Percentiles rank a stretch among this genome's conserved stretches.
Conservation (phyloP, 2,797 vertebrate genomes). For the Dipus sagitta region DNA sequence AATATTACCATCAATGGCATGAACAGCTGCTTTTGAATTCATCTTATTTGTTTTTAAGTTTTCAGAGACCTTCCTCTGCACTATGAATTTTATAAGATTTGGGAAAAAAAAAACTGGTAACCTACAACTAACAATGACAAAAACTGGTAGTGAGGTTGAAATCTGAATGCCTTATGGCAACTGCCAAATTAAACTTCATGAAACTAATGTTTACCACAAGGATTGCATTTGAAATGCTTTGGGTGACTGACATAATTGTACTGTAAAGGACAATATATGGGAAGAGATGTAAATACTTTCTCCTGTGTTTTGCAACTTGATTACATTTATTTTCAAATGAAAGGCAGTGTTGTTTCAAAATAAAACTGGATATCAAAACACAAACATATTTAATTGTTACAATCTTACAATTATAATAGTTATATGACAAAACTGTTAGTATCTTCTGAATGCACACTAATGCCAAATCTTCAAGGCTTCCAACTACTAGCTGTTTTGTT, state of each 20-base stretch:
- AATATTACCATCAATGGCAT: conserved; percentile 70
- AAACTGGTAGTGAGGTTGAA: conserved; percentile 74
- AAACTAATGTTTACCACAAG: background rate
- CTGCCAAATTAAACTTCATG: conserved; percentile 37
- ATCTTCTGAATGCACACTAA: background rate
- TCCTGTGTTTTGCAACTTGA: conserved; percentile 25
- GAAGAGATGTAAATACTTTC: conserved; percentile 20
- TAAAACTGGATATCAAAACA: conserved; percentile 15
- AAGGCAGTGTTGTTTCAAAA: background rate
- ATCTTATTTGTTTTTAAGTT: conserved; percentile 77
- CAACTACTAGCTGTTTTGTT: background rate
- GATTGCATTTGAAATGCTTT: conserved; percentile 34
- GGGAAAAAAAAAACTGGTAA: conserved; percentile 61
- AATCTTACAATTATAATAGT: background rate
- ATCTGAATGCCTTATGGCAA: conserved; percentile 54
- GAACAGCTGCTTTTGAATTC: conserved; percentile 81
- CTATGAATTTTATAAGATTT: conserved; percentile 72
- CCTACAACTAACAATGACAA: conserved; percentile 71
- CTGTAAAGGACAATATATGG: background rate
- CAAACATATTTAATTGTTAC: background rate
- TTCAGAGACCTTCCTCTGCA: conserved; percentile 74
- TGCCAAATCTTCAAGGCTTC: background rate
- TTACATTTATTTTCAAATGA: conserved; percentile 56
- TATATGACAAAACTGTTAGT: background rate
- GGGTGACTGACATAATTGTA: conserved; percentile 46